Conservation (phyloP, 2,113 vertebrate genomes). For the Oreochromis tanganicae region DNA sequence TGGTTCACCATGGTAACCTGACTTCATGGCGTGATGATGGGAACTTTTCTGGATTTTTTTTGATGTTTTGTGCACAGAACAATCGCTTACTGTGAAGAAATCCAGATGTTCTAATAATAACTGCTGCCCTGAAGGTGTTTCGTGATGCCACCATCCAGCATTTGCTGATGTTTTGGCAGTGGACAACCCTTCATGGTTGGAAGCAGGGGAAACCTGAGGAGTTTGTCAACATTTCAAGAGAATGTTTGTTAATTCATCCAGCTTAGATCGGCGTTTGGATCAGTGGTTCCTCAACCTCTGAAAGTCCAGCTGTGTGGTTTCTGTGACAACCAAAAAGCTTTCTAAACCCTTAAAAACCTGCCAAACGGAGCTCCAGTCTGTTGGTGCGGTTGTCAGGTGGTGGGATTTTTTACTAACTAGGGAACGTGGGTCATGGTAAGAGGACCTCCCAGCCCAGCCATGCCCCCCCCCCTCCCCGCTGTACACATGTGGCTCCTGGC, state of each 20-base stretch:
- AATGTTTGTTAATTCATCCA: background rate
- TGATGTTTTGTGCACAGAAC: background rate
- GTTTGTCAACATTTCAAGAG: background rate
- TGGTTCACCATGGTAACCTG: background rate
- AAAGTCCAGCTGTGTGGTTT: background rate
- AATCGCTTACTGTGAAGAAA: background rate
- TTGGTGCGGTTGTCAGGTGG: background rate
- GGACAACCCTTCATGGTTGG: background rate
- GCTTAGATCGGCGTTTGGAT: background rate
- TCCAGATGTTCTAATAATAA: background rate
- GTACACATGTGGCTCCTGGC: constrained; percentile 5
- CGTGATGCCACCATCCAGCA: no score
- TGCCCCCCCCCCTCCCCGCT: background rate
- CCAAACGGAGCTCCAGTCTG: background rate
- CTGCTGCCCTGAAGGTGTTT: background rate
- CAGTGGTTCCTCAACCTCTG: background rate
- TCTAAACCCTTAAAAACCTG: background rate
- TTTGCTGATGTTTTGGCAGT: background rate
- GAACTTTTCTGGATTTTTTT: background rate
- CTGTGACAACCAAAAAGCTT: background rate
- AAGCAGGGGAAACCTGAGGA: background rate
- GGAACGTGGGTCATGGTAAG: background rate
- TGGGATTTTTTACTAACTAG: background rate
- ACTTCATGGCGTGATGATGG: background rate
- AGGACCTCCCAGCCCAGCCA: background rate